Percentiles rank a stretch among this genome's conserved stretches.
Evolutionary conservation across 2,888 invertebrate genomes (phyloP).

Genomic region (Thera britannica): DNA sequence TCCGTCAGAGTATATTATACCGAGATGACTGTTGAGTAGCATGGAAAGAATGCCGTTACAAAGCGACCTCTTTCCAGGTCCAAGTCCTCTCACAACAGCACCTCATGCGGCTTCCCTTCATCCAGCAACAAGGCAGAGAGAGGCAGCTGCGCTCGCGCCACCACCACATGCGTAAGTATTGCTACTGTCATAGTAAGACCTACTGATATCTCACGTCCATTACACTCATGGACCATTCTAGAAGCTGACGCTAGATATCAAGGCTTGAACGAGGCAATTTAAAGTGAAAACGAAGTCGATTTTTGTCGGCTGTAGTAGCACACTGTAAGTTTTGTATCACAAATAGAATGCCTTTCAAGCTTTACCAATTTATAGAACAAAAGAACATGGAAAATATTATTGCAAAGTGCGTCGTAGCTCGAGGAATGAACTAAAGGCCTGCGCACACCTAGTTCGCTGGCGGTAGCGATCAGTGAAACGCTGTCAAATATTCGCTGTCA

Average conservation of each 20-base stretch:
- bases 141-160: constrained; percentile 76
- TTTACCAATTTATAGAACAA: no score
- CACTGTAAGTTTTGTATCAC: no score
- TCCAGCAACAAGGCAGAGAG: constrained; percentile 74
- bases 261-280: constrained; percentile 14
- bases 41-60: not conserved
- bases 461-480: no score
- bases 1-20: not conserved
- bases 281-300: not conserved
- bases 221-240: constrained; percentile 73
- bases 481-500: no score
- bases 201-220: constrained; percentile 59
- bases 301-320: no score
- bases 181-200: constrained; percentile 12
- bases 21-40: not conserved
- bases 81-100: constrained; percentile 71
- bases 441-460: no score
- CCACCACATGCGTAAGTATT: constrained; percentile 78
- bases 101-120: constrained; percentile 75
- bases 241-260: constrained; percentile 29
- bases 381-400: no score
- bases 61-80: constrained; percentile 51
- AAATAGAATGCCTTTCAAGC: no score
- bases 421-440: not conserved
- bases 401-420: no score